These are phyloP conservation scores for Ctenochaetus hawaiiensis DNA, from an alignment of 2,797 vertebrate genomes.

Conservation along the genomic window DNA sequence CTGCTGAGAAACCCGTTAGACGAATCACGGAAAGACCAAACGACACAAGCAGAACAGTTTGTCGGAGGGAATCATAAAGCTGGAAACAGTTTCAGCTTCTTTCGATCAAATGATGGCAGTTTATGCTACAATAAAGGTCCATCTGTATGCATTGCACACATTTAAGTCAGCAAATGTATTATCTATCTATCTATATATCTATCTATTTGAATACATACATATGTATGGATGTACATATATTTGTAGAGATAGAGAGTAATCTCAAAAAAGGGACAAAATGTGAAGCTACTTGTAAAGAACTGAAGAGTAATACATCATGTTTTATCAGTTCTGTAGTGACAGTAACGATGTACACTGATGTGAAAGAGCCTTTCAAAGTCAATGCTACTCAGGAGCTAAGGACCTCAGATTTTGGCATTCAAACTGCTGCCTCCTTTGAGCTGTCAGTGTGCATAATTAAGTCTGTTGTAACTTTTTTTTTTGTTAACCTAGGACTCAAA, in stretches of 20 bases:
- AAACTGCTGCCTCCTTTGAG: constrained; percentile 1
- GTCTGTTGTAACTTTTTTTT: background rate
- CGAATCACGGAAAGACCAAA: background rate
- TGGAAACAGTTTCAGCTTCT: background rate
- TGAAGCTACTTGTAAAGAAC: no score
- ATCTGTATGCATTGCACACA: background rate
- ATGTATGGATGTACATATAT: no score
- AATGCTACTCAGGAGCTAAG: background rate
- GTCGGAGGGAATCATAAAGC: constrained; percentile 12
- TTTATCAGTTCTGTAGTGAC: constrained; percentile 2
- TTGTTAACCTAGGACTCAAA: background rate
- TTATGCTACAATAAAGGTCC: background rate
- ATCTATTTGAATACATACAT: no score
- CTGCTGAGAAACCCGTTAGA: constrained; percentile 30
- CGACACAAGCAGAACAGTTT: constrained; percentile 12
- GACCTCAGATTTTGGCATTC: constrained; percentile 2
- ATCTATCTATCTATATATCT: no score
- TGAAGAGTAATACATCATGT: background rate
- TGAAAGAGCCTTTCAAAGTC: constrained; percentile 4
- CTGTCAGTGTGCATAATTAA: background rate
- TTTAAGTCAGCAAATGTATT: background rate
- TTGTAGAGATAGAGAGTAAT: no score
- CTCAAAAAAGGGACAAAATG: no score
- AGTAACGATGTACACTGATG: background rate
- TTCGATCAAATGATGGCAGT: background rate